Conservation (phyloP, 2,888 invertebrate genomes). For the Sylvicola fuscatus region DNA sequence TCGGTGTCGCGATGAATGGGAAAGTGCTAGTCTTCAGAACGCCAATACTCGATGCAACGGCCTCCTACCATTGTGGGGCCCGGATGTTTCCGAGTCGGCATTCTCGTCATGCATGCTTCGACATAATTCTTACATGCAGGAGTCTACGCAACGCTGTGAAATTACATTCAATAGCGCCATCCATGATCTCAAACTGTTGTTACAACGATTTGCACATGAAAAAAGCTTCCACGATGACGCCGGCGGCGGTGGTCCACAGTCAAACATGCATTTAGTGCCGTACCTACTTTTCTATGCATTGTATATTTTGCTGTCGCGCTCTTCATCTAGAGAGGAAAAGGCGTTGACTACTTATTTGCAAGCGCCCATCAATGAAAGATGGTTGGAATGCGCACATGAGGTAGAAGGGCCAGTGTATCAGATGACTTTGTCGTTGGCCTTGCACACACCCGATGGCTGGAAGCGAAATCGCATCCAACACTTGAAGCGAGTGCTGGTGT, state of each 20-base stretch:
- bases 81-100: constrained; percentile 77
- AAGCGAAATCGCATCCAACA: constrained; percentile 43
- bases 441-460: constrained; percentile 67
- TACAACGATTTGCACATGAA: constrained; percentile 78
- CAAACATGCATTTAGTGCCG: constrained; percentile 92
- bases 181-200: constrained; percentile 79
- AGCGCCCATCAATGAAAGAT: constrained; percentile 35
- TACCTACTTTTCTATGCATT: constrained; percentile 87
- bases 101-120: constrained; percentile 87
- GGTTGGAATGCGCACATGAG: constrained; percentile 70
- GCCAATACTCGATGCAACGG: constrained; percentile 97
- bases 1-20: constrained; percentile 82
- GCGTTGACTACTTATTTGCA: constrained; percentile 53
- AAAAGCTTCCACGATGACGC: constrained; percentile 95
- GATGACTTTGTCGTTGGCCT: constrained; percentile 55
- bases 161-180: constrained; percentile 33
- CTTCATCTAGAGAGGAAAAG: constrained; percentile 58
- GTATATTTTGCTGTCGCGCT: constrained; percentile 72
- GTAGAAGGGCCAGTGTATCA: constrained; percentile 87
- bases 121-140: constrained; percentile 64
- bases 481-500: constrained; percentile 52
- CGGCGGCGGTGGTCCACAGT: constrained; percentile 90
- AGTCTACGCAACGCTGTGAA: constrained; percentile 25
- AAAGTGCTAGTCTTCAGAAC: constrained; percentile 92
- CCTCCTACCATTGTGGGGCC: constrained; percentile 89